A percentile compares a stretch with the other conserved stretches of the same genome.
Evolutionary conservation across 2,113 vertebrate species (phyloP).

Genomic region (Sturnira hondurensis): DNA sequence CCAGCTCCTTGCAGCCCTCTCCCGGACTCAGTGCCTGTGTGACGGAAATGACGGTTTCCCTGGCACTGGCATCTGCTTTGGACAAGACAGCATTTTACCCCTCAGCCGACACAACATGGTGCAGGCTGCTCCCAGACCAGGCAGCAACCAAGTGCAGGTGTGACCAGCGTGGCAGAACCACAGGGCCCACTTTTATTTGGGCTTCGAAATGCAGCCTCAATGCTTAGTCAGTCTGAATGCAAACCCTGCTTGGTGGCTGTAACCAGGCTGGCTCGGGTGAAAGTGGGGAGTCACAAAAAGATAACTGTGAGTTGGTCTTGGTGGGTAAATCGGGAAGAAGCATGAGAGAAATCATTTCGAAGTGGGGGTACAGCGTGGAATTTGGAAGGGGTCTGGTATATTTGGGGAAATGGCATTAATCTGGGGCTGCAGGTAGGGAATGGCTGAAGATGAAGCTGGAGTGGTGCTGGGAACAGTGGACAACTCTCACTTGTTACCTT

Average conservation of each 20-base stretch:
- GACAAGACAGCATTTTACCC: slow-evolving; percentile 71
- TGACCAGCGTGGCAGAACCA: slow-evolving; percentile 19
- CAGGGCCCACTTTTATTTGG: slow-evolving; percentile 59
- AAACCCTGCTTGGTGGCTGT: not conserved
- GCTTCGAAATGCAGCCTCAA: slow-evolving; percentile 18
- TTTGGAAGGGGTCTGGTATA: not conserved
- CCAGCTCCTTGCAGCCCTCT: slow-evolving; percentile 52
- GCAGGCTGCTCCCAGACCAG: slow-evolving; percentile 37
- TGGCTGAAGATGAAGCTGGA: not conserved
- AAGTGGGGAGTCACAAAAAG: not conserved
- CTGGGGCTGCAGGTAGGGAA: not conserved
- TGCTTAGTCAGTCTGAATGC: not conserved
- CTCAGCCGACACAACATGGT: slow-evolving; percentile 64
- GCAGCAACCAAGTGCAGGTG: not conserved
- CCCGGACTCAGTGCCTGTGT: slow-evolving; percentile 59
- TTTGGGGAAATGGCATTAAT: not conserved
- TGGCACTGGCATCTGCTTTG: slow-evolving; percentile 71
- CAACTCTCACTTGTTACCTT: not conserved
- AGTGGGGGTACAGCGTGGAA: not conserved
- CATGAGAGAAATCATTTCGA: not conserved
- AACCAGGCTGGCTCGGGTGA: not conserved
- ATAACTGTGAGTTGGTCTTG: not conserved
- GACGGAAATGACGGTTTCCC: slow-evolving; percentile 41
- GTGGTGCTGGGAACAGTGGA: not conserved
- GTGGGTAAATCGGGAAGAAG: not conserved